These are phyloP conservation scores for Mesorhabditis spiculigera DNA, from an alignment of 2,888 invertebrate genomes.

Conservation along the genomic window DNA sequence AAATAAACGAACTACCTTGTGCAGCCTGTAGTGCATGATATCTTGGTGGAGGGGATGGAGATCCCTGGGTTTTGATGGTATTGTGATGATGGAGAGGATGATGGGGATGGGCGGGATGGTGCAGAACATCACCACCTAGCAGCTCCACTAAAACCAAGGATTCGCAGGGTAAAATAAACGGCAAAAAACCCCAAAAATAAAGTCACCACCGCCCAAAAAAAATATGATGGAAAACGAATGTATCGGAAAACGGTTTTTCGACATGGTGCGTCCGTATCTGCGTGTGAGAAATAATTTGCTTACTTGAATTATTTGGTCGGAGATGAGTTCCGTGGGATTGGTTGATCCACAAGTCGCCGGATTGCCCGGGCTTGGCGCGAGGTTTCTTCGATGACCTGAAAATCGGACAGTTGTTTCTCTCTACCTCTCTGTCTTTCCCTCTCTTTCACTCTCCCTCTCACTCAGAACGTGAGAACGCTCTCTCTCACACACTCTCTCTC, in stretches of 20 bases:
- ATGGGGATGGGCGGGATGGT: no score
- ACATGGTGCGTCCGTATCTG: no score
- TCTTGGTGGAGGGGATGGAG: conserved; percentile 43
- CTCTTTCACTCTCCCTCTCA: no score
- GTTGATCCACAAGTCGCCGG: conserved; percentile 95
- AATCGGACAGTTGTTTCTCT: no score
- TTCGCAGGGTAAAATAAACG: conserved; percentile 26
- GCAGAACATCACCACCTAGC: no score
- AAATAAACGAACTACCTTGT: conserved; percentile 8
- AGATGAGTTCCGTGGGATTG: conserved; percentile 90
- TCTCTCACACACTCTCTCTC: no score
- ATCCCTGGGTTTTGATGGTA: no score
- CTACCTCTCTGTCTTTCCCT: no score
- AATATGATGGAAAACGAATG: background rate
- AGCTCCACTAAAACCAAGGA: conserved; percentile 22
- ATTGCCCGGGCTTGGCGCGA: conserved; percentile 60
- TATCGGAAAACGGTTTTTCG: no score
- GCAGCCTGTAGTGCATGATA: conserved; percentile 52
- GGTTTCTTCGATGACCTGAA: background rate
- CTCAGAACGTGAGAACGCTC: no score
- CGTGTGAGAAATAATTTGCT: background rate
- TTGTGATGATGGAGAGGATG: no score
- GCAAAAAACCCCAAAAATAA: background rate
- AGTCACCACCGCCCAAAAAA: background rate
- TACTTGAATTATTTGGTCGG: conserved; percentile 24